phyloP scores from a whole-genome alignment of 2,797 vertebrate species.

The Rhynchonycteris naso region DNA sequence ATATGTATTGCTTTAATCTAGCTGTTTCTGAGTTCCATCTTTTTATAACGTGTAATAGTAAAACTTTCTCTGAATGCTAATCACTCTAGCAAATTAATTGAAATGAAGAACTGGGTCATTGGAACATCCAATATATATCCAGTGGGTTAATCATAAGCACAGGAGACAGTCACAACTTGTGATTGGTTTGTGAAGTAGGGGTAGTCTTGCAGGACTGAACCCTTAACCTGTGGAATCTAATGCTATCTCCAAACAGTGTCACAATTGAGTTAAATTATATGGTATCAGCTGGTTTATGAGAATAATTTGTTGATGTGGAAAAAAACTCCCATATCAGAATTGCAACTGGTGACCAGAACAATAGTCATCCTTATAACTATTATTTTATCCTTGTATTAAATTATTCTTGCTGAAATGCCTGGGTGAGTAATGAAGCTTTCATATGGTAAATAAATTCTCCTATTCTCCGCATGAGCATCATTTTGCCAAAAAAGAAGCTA shows the following conservation, averaged over 20 bases:
- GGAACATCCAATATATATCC: neutral
- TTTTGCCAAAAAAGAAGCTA: neutral
- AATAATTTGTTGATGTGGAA: neutral
- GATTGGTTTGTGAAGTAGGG: neutral
- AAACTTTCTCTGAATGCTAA: slow-evolving; percentile 5
- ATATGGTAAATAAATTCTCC: neutral
- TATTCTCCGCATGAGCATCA: neutral
- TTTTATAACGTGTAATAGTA: neutral
- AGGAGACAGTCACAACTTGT: neutral
- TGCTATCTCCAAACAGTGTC: neutral
- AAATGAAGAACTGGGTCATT: neutral
- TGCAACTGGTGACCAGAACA: neutral
- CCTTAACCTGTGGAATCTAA: neutral
- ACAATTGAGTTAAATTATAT: neutral
- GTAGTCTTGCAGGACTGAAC: neutral
- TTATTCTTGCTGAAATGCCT: neutral
- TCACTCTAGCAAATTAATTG: neutral
- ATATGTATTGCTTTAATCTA: neutral
- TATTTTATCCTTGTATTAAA: neutral
- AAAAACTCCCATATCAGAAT: neutral
- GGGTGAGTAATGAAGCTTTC: neutral
- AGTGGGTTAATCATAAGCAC: neutral
- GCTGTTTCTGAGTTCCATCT: neutral
- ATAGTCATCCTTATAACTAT: neutral
- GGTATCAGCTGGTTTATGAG: neutral